Conservation (phyloP, 2,888 invertebrate species). For the Seladonia tumulorum region DNA sequence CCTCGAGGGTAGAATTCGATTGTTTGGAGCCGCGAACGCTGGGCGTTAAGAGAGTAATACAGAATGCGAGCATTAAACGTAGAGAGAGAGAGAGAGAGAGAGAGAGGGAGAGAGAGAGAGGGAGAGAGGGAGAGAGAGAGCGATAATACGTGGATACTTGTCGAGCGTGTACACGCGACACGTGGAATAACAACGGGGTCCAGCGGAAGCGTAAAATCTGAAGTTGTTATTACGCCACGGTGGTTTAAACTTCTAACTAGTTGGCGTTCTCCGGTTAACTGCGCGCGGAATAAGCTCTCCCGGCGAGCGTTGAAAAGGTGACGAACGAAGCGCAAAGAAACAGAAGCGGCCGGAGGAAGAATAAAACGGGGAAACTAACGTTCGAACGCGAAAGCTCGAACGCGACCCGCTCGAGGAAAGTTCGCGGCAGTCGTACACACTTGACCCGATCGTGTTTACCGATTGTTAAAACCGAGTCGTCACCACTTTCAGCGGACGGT, state of each 20-base stretch:
- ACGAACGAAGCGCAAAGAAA: conserved; percentile 10
- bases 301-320: background rate
- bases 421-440: conserved; percentile 7
- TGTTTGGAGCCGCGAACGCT: background rate
- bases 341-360: background rate
- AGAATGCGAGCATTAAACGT: background rate
- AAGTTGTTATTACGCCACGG: conserved; percentile 33
- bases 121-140: background rate
- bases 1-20: background rate
- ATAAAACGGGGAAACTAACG: background rate
- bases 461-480: conserved; percentile 34
- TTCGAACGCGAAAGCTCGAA: background rate
- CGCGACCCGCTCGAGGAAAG: background rate
- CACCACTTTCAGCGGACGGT: conserved; percentile 29
- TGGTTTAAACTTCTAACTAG: conserved; percentile 29
- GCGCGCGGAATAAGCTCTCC: conserved; percentile 11
- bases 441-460: conserved; percentile 48
- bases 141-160: background rate
- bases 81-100: no score
- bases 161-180: conserved; percentile 21
- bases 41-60: background rate
- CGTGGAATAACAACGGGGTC: conserved; percentile 38
- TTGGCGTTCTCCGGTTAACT: conserved; percentile 18
- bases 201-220: conserved; percentile 37
- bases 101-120: background rate